Evolutionary conservation across 2,797 vertebrate genomes (phyloP).

Genomic region (Thaleichthys pacificus): DNA sequence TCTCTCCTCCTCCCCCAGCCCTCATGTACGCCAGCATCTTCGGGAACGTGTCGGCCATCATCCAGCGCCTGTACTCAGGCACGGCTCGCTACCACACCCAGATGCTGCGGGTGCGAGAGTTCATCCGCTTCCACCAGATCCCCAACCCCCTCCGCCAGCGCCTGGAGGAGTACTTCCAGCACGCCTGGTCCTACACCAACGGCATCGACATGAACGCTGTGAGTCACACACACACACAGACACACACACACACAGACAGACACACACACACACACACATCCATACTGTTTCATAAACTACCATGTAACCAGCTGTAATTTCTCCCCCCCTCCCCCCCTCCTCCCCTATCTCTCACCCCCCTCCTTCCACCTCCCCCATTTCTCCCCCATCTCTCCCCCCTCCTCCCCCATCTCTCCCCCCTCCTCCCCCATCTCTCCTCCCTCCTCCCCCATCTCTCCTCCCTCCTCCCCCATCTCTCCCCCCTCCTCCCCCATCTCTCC

Average conservation of each 20-base stretch:
- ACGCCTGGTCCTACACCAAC: constrained; percentile 84
- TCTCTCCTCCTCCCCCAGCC: neutral
- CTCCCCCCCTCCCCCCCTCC: too few relatives aligned
- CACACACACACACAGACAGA: neutral
- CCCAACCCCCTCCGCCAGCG: constrained; percentile 84
- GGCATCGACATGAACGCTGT: constrained; percentile 85
- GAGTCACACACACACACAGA: constrained; percentile 48
- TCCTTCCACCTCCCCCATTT: neutral
- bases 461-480: too few relatives aligned
- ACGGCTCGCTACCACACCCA: constrained; percentile 89
- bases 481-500: neutral
- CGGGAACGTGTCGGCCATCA: constrained; percentile 87
- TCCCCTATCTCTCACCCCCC: neutral
- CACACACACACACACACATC: neutral
- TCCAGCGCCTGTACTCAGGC: constrained; percentile 87
- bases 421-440: neutral
- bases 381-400: neutral
- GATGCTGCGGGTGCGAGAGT: constrained; percentile 86
- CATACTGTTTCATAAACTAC: neutral
- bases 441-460: neutral
- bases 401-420: neutral
- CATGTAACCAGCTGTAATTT: neutral
- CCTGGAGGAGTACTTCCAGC: constrained; percentile 84
- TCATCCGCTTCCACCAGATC: constrained; percentile 90
- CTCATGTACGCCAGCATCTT: constrained; percentile 90